These are phyloP conservation scores for Lucifuga dentata DNA, from an alignment of 2,113 vertebrate species.

Conservation along the genomic window DNA sequence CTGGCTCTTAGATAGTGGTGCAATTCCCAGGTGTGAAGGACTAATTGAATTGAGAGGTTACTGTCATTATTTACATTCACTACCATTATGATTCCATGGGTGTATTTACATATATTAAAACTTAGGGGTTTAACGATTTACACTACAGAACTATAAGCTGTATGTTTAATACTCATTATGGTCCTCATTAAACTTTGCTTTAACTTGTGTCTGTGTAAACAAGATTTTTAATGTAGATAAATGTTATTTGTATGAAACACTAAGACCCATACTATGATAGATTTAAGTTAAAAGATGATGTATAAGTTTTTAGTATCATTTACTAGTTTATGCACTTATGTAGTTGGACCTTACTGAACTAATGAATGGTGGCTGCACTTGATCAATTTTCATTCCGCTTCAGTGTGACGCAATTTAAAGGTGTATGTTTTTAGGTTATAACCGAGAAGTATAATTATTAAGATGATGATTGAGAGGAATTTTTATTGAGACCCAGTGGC, in stretches of 20 bases:
- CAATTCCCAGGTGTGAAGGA: constrained; percentile 29
- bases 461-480: constrained; percentile 49
- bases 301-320: too few species aligned
- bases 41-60: constrained; percentile 31
- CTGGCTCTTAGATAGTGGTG: constrained; percentile 2
- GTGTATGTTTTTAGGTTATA: constrained; percentile 44
- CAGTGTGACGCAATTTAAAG: constrained; percentile 51
- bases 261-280: too few species aligned
- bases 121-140: constrained; percentile 13
- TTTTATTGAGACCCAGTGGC: constrained; percentile 68
- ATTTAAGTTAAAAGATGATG: too few species aligned
- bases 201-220: too few species aligned
- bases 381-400: too few species aligned
- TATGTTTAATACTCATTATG: not conserved
- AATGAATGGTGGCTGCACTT: too few species aligned
- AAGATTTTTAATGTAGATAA: too few species aligned
- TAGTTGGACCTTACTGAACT: too few species aligned
- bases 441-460: constrained; percentile 55
- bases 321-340: too few species aligned
- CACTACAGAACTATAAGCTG: not conserved
- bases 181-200: not conserved
- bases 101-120: constrained; percentile 39
- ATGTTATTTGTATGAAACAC: too few species aligned
- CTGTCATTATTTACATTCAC: constrained; percentile 33
- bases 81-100: constrained; percentile 11